Conservation (phyloP, 2,797 vertebrate species). For the Tragopan temminckii region DNA sequence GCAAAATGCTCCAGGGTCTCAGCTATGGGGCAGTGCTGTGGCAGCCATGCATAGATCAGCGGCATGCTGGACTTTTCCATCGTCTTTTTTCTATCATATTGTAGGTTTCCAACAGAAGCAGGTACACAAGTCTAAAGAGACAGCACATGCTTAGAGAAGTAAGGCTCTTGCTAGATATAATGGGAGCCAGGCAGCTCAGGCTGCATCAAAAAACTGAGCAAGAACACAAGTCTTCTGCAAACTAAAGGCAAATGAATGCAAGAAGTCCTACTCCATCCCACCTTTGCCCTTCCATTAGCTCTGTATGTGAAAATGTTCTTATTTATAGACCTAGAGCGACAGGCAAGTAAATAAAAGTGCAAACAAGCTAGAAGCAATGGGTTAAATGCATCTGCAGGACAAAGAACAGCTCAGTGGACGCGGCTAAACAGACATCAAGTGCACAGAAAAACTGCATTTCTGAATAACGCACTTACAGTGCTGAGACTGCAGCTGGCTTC, state of each 20-base stretch:
- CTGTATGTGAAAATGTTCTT: neutral
- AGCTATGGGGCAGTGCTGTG: neutral
- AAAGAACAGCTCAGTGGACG: neutral
- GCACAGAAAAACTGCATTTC: neutral
- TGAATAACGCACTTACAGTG: neutral
- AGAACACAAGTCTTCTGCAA: neutral
- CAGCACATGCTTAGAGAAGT: accelerated
- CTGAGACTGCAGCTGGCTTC: accelerated
- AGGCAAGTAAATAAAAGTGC: neutral
- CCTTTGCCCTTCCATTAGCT: neutral
- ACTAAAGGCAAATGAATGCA: neutral
- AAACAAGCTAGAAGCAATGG: neutral
- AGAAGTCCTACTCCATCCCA: neutral
- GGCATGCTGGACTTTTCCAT: neutral
- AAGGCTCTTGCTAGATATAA: neutral
- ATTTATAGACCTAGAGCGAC: neutral
- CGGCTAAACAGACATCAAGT: neutral
- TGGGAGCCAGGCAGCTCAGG: neutral
- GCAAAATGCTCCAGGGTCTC: neutral
- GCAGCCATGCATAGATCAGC: accelerated
- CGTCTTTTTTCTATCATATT: accelerated
- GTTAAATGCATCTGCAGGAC: neutral
- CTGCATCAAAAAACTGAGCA: neutral
- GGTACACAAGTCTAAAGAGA: neutral
- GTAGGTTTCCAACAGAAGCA: neutral